These are phyloP conservation scores for Drosophila atripex DNA, from an alignment of 2,888 invertebrate genomes.

Conservation along the genomic window DNA sequence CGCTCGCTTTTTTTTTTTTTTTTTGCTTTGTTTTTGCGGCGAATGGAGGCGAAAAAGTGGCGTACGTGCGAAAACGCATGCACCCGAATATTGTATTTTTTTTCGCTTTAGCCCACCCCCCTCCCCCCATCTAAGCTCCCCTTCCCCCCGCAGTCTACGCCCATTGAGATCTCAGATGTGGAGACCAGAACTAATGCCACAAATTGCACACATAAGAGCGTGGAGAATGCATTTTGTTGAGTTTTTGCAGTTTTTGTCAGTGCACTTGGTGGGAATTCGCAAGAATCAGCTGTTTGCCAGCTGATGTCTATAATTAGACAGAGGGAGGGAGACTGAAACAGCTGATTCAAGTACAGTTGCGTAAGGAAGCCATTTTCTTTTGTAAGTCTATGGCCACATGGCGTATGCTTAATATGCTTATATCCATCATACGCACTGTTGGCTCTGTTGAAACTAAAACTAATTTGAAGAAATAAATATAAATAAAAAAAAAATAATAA, in stretches of 20 bases:
- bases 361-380: no score
- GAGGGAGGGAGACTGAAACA: background rate
- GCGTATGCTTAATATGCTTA: background rate
- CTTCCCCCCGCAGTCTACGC: slow-evolving; percentile 15
- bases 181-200: slow-evolving; percentile 29
- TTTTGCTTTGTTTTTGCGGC: slow-evolving; percentile 35
- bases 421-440: background rate
- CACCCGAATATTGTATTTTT: slow-evolving; percentile 64
- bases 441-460: background rate
- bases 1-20: slow-evolving; percentile 21
- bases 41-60: slow-evolving; percentile 66
- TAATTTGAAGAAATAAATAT: background rate
- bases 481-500: no score
- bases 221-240: slow-evolving; percentile 17
- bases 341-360: slow-evolving; percentile 2
- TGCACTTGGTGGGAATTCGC: slow-evolving; percentile 17
- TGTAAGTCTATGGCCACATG: background rate
- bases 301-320: slow-evolving; percentile 9
- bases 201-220: slow-evolving; percentile 19
- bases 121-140: slow-evolving; percentile 14
- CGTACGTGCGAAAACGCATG: slow-evolving; percentile 84
- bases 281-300: slow-evolving; percentile 40
- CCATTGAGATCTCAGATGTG: slow-evolving; percentile 26
- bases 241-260: slow-evolving; percentile 11
- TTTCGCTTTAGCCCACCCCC: slow-evolving; percentile 8